Base-by-base conservation (phyloP, 92 coral and sea anemone genomes). In the Zoanthus gigantus region DNA sequence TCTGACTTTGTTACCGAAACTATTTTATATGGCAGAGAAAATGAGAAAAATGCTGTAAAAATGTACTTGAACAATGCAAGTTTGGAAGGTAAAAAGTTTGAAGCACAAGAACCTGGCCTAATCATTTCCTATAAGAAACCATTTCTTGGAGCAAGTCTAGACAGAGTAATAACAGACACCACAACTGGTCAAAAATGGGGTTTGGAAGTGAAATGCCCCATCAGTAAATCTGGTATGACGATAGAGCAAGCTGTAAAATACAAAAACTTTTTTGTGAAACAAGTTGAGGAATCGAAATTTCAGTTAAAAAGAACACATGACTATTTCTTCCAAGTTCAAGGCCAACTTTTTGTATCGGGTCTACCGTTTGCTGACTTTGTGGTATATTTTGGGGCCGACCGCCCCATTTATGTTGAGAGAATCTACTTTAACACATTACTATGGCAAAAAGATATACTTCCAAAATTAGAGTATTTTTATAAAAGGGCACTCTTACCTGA, bases 191-290 rank as follows among this genome's bases (percentile, higher is more conserved):
- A 82, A 23, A 77, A 71, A 67, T 88, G 54, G 91, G 93, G 91
- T 29, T 66, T 83, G 61, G 91, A 91, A 52, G 84, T 60, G 1
- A 87, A 91, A 77, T 87, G 83, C 30, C 93, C 93, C 9, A 81
- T 91, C 72, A 91, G 93, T 74, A 87, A 91, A 47, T 83, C 88
- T 17, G 93, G 93, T 72, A 91, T 81, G 88, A 91, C 90, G 30
- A 72, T 82, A 5, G 85, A 91, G 63, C 88, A 91, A 58, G 88
- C 93, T 48, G 77, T 80, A 2, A 77, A 58, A 60, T 76, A 74
- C 69, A 83, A 84, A 52, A 17, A 76, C 63, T 77, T 89, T 76
- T 79, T 54, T 71, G 31, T 88, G 0, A 60, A 61, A 50, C 30
- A 82, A 83, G 32, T 56, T 46, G 48, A 18, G 9, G 9, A 46